Evolutionary conservation across 2,888 invertebrate genomes (phyloP), one percentile per base, ranked within the genome.

Genomic region (Drosophila anomelani): DNA sequence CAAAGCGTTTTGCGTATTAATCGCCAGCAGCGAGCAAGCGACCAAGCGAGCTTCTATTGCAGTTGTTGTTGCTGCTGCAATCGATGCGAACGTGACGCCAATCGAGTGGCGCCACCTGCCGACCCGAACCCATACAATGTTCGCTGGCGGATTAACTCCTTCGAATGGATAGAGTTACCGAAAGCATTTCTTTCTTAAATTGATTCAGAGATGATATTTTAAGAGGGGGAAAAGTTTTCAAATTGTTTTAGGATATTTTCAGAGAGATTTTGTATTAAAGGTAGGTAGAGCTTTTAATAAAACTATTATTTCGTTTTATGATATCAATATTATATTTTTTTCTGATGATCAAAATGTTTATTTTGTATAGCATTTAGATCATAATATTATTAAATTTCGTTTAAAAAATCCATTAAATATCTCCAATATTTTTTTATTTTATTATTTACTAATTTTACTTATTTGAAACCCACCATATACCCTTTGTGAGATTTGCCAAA

Each of bases 1-100:
- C 89, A 87, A 87, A 87, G 85, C 80, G 87, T 89, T 85, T 87
- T 85, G 87, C 81, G 87, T 89, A 87, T 87, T 87, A 89, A 87
- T 85, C 89, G 87, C 80, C 73, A 72, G 74, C 77, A 75, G 51
- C 46, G 26, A 44, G 36, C 57, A 5, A 15, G 4, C 26, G 9
- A 46, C 23, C 44, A 13, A 20, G 17, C 10, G 1, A 43, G 26
- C 15, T 43, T 15, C 32, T 54, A 23, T 26, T 43, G 41, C 20
- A 13, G 39, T 41, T 41, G 29, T 20, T 15, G 29, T 20, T 60
- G 60, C 41, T 36, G 63, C 51, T 55, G 63, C 75, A 63, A 56
- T 49, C 53, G 49, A 53, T 20, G 55, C 49, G 68, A 85, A 87
- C 87, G 85, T 85, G 87, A 85, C 80, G 79, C 75, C 82, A 77